Conservation (phyloP, 2,888 invertebrate species). For the Ophion slaviceki region DNA sequence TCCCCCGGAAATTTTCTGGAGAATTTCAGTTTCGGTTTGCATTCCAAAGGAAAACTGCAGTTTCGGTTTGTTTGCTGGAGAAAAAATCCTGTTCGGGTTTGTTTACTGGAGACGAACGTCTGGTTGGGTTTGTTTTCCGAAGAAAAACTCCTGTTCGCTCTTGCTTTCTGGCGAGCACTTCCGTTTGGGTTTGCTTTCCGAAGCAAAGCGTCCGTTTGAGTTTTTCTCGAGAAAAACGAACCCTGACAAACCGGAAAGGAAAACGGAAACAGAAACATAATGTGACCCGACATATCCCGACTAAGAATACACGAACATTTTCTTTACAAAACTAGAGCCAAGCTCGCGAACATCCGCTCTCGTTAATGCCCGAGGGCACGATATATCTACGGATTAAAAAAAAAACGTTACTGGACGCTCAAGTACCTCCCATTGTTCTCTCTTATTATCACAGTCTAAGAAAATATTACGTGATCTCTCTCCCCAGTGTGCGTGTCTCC, state of each 20-base stretch:
- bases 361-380: constrained; percentile 30
- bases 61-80: no score
- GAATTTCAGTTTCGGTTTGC: no score
- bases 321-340: not conserved
- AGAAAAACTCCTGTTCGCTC: not conserved
- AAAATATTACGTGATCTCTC: constrained; percentile 71
- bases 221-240: not conserved
- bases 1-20: no score
- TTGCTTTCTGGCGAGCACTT: no score
- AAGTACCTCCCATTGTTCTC: constrained; percentile 60
- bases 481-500: constrained; percentile 51
- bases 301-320: not conserved
- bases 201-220: not conserved
- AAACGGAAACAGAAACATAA: not conserved
- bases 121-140: not conserved
- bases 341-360: not conserved
- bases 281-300: not conserved
- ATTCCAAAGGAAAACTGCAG: no score
- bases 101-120: no score
- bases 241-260: not conserved
- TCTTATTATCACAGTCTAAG: constrained; percentile 76
- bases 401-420: constrained; percentile 47
- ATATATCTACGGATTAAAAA: constrained; percentile 49
- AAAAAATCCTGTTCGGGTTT: not conserved
- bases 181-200: not conserved